Base-by-base conservation (phyloP, 1,140 invertebrate genomes). In the Eueides isabella region DNA sequence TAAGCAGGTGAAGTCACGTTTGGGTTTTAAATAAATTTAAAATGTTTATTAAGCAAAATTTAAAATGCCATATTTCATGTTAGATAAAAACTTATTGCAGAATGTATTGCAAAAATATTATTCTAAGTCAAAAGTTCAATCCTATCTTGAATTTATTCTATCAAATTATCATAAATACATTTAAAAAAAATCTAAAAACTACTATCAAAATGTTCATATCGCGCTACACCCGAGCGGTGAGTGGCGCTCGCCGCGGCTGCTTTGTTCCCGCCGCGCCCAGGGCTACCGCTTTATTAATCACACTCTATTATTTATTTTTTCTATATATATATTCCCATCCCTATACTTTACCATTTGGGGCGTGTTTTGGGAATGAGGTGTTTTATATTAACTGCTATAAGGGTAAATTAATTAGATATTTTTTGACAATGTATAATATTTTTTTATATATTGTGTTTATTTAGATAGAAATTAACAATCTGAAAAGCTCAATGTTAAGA, bases 191-290 rank as follows among this genome's bases (percentile, higher is more conserved):
- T 44, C 0, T 44, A 29, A 35, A 67, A 73, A 9, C 7, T 55
- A 85, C 71, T 83, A 84, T 85, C 82, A 84, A 85, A 41, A 76
- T 23, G 5, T 11, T 9, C 30, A 6, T 44, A 2, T 63, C 75
- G 75, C 78, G 76, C 78, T 82, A 82, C 2, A 67, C 67, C 62
- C 71, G 80, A 76, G 82, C 80, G 83, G 84, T 85, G 86, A 88
- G 88, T 85, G 85, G 83, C 81, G 85, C 86, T 87, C 83, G 82
- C 81, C 77, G 77, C 77, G 76, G 76, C 80, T 74, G 85, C 87
- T 90, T 90, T 90, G 86, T 88, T 90, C 86, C 87, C 86, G 85
- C 77, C 83, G 80, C 79, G 78, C 86, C 78, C 80, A 91, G 89
- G 89, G 89, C 76, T 91, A 85, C 64, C 83, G 75, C 75, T 72